Percentiles rank a stretch among this genome's conserved stretches.
Evolutionary conservation across 2,113 vertebrate species (phyloP).

Genomic region (Conger conger): DNA sequence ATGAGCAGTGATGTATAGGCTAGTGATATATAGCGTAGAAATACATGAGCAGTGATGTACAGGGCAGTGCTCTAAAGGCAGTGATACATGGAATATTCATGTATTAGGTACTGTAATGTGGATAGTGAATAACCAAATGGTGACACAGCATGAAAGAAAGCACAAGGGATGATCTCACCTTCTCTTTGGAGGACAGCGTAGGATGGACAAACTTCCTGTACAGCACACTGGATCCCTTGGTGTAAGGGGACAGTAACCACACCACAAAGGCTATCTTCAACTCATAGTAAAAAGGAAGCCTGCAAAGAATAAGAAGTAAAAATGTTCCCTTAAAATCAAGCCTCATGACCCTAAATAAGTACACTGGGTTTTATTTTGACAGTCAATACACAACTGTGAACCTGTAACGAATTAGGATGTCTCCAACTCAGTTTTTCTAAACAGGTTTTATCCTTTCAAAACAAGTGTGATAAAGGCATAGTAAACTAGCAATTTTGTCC

Average conservation of each 20-base stretch:
- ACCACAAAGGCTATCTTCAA: constrained; percentile 98
- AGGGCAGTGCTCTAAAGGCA: neutral
- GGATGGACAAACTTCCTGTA: constrained; percentile 99
- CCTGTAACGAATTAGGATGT: no score
- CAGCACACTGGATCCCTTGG: constrained; percentile 95
- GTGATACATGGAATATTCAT: neutral
- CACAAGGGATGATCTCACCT: constrained; percentile 72
- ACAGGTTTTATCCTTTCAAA: no score
- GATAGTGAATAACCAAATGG: neutral
- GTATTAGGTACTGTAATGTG: neutral
- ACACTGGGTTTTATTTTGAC: neutral
- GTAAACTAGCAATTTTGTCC: no score
- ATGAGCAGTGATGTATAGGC: no score
- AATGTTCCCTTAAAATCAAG: neutral
- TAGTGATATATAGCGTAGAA: neutral
- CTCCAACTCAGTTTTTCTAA: no score
- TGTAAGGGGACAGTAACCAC: constrained; percentile 97
- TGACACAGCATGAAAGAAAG: neutral
- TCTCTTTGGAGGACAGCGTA: constrained; percentile 97
- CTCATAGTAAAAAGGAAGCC: constrained; percentile 99
- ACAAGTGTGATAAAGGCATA: no score
- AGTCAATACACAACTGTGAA: no score
- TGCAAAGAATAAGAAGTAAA: constrained; percentile 57
- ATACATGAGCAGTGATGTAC: neutral
- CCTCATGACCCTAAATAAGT: constrained; percentile 12